Conservation (phyloP, 2,113 vertebrate genomes). For the Mesitornis unicolor region DNA sequence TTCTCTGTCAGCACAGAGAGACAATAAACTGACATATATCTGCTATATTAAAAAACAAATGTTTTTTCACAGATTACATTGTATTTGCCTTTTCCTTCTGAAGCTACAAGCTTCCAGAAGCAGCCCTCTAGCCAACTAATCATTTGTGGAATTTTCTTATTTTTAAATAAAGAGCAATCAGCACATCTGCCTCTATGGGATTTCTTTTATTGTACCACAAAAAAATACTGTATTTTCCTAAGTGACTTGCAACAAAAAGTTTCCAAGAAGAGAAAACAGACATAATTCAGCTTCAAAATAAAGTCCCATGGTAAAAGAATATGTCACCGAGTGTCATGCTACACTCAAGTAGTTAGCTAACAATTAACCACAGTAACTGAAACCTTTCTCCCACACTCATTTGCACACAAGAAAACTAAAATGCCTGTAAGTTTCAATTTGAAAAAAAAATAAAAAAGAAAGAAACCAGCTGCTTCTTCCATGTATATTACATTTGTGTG, state of each 20-base stretch:
- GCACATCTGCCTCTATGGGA: not conserved
- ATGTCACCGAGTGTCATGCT: not conserved
- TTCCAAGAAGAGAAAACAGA: not conserved
- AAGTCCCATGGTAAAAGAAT: not conserved
- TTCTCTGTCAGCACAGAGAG: not conserved
- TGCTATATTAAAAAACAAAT: not conserved
- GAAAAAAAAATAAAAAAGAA: too few species aligned
- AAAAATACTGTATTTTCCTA: not conserved
- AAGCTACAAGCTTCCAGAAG: not conserved
- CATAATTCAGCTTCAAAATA: not conserved
- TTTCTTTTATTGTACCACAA: not conserved
- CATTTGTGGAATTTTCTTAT: not conserved
- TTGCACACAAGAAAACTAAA: not conserved
- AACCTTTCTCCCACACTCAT: not conserved
- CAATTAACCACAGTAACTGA: not conserved
- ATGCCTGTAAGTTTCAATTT: not conserved
- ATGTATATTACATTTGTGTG: not conserved
- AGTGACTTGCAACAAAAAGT: not conserved
- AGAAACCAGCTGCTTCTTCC: not conserved
- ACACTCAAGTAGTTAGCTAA: not conserved
- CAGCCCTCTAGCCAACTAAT: not conserved
- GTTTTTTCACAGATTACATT: not conserved
- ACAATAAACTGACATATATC: not conserved
- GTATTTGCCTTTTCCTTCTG: not conserved
- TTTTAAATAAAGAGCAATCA: not conserved